Conservation (phyloP, 1,140 invertebrate species). For the Melitaea cinxia region DNA sequence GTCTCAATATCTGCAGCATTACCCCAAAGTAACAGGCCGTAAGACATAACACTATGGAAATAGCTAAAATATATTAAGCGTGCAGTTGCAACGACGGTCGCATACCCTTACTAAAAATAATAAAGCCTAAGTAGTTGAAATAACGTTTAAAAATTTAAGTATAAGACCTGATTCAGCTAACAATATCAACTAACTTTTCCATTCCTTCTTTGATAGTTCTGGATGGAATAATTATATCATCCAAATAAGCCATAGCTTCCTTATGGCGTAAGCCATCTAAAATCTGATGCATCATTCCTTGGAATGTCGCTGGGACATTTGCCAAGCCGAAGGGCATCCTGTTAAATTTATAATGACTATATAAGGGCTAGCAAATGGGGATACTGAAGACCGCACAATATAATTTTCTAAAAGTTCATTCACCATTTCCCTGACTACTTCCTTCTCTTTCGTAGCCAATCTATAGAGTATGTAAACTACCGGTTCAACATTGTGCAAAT, state of each 20-base stretch:
- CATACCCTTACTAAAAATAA: conserved; percentile 8
- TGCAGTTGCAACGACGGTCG: too few relatives aligned
- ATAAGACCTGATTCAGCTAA: conserved; percentile 12
- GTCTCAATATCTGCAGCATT: too few relatives aligned
- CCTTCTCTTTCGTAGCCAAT: not conserved
- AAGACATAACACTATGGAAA: too few relatives aligned
- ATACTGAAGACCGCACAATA: conserved; percentile 28
- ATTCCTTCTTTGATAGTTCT: conserved; percentile 1
- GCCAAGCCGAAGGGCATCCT: conserved; percentile 27
- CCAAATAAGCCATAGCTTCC: conserved; percentile 19
- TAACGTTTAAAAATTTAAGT: conserved; percentile 15
- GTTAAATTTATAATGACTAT: conserved; percentile 28
- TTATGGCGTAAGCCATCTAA: conserved; percentile 14
- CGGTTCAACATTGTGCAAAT: too few relatives aligned
- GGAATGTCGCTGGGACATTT: conserved; percentile 26
- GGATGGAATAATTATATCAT: conserved; percentile 16
- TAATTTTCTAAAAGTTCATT: conserved; percentile 41
- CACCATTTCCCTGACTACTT: conserved; percentile 20
- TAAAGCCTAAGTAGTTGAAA: conserved; percentile 13
- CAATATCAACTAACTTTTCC: conserved; percentile 12
- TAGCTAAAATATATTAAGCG: too few relatives aligned
- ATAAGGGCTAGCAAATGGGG: conserved; percentile 28
- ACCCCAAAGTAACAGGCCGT: too few relatives aligned
- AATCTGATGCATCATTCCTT: conserved; percentile 26
- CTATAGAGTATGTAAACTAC: too few relatives aligned